Percentiles rank a stretch among this genome's conserved stretches.
phyloP scores from a whole-genome alignment of 1,140 invertebrate species.

The Chymomyza costata region DNA sequence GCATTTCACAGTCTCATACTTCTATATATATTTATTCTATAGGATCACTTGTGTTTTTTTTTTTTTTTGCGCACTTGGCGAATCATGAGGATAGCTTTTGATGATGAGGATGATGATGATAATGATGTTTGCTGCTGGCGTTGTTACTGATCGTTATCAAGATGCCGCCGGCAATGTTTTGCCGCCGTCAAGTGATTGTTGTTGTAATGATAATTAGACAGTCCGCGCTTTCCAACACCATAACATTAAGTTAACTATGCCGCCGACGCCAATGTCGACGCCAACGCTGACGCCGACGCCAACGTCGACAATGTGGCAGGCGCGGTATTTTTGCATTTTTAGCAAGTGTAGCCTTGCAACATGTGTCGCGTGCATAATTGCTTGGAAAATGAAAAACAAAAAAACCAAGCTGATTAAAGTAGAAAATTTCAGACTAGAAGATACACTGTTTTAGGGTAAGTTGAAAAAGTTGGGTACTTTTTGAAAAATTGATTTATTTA shows the following conservation, averaged over 20 bases:
- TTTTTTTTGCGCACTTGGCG: slow-evolving; percentile 21
- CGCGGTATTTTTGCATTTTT: slow-evolving; percentile 10
- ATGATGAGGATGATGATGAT: slow-evolving; percentile 25
- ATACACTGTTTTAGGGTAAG: too few relatives aligned
- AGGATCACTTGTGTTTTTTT: too few relatives aligned
- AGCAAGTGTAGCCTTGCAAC: slow-evolving; percentile 44
- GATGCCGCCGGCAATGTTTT: slow-evolving; percentile 35
- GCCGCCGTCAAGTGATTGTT: slow-evolving; percentile 58
- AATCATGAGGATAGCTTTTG: slow-evolving; percentile 31
- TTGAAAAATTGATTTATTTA: too few relatives aligned
- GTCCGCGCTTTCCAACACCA: slow-evolving; percentile 25
- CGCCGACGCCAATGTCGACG: too few relatives aligned
- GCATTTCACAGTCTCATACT: too few relatives aligned
- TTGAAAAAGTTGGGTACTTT: too few relatives aligned
- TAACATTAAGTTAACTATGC: too few relatives aligned
- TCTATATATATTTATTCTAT: too few relatives aligned
- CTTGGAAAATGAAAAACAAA: too few relatives aligned
- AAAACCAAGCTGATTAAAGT: too few relatives aligned
- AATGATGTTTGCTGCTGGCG: slow-evolving; percentile 10
- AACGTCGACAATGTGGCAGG: slow-evolving; percentile 6
- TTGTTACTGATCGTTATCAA: slow-evolving; percentile 55
- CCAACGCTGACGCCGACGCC: too few relatives aligned
- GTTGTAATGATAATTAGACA: slow-evolving; percentile 67
- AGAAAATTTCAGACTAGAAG: too few relatives aligned
- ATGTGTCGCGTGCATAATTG: slow-evolving; percentile 70